phyloP scores from a whole-genome alignment of 2,797 vertebrate species.

The Hylomyscus alleni region DNA sequence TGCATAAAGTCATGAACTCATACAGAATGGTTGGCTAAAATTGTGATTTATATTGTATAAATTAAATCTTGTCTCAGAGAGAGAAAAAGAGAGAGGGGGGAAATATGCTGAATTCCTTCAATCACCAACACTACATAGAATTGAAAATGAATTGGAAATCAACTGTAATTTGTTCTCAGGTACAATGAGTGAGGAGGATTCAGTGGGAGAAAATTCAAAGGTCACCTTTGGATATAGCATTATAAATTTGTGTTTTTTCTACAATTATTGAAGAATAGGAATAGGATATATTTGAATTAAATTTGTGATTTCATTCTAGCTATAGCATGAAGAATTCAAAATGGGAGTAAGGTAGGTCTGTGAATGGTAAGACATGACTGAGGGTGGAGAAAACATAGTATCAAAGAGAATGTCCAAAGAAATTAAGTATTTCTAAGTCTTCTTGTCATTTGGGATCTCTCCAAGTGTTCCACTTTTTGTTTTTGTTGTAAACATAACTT shows the following conservation, averaged over 20 bases:
- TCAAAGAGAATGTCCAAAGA: background rate
- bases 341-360: background rate
- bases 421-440: background rate
- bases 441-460: slow-evolving; percentile 26
- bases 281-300: background rate
- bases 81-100: background rate
- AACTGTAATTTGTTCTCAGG: background rate
- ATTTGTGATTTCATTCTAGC: background rate
- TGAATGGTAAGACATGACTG: background rate
- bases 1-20: background rate
- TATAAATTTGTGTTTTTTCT: background rate
- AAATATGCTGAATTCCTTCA: background rate
- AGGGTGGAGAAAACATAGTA: background rate
- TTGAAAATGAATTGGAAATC: background rate
- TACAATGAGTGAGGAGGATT: background rate
- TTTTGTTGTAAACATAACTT: slow-evolving; percentile 29
- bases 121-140: background rate
- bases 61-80: background rate
- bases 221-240: background rate
- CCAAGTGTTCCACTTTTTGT: background rate
- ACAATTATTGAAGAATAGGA: background rate
- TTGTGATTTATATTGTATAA: background rate
- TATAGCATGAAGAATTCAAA: background rate
- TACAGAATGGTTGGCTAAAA: background rate
- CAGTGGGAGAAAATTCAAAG: background rate